Evolutionary conservation across 92 coral and sea anemone species (phyloP), one percentile per base, ranked within the genome.

Genomic region (Muricea muricata): DNA sequence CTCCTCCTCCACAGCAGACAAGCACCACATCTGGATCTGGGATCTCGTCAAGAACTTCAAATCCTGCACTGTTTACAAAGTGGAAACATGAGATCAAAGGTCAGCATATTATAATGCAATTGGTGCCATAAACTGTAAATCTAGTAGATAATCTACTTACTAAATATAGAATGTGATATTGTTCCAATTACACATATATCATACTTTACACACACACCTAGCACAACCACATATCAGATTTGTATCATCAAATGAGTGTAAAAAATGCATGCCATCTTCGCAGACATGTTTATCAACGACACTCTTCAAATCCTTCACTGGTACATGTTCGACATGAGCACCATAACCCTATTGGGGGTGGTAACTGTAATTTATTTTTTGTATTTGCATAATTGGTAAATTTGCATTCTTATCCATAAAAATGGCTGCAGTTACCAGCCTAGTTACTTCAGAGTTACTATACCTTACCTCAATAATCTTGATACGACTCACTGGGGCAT

Each of bases 1-100:
- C 94, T 24, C 94, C 94, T 42, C 94, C 94, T 11, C 94, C 94
- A 81, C 94, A 91, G 63, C 94, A 91, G 25, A 77, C 85, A 41
- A 91, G 37, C 26, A 91, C 90, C 1, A 88, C 48, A 32, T 91
- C 94, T 20, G 92, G 92, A 32, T 50, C 41, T 28, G 92, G 87
- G 18, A 91, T 76, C 46, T 91, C 94, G 7, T 88, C 94, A 47
- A 91, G 66, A 32, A 91, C 57, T 75, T 91, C 94, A 26, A 88
- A 69, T 28, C 85, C 92, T 52, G 65, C 87, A 87, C 91, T 79
- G n/a, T n/a, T n/a, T n/a, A n/a, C n/a, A n/a, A n/a, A n/a, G n/a
- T n/a, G n/a, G n/a, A n/a, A n/a, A n/a, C n/a, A n/a, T n/a, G n/a
- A n/a, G n/a, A n/a, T n/a, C n/a, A n/a, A n/a, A n/a, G n/a, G n/a